Percentiles rank a stretch among this genome's conserved stretches.
Evolutionary conservation across 1,140 invertebrate species (phyloP).

Genomic region (Hycleus phaleratus): DNA sequence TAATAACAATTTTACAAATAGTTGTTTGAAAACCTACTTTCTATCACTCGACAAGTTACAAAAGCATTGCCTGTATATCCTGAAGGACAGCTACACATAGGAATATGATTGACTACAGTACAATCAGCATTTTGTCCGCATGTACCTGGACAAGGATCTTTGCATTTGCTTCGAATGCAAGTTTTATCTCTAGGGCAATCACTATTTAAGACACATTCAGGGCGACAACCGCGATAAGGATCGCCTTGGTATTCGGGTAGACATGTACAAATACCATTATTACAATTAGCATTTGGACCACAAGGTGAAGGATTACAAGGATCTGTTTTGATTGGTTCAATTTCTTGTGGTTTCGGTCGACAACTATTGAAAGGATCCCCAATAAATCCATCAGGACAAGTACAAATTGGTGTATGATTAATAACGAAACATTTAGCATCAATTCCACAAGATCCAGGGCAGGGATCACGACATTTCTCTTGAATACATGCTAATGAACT

Average conservation of each 20-base stretch:
- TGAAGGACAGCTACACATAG: slow-evolving; percentile 52
- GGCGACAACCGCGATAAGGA: slow-evolving; percentile 63
- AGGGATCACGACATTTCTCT: slow-evolving; percentile 62
- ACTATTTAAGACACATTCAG: slow-evolving; percentile 64
- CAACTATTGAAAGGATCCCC: slow-evolving; percentile 66
- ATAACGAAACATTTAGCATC: slow-evolving; percentile 54
- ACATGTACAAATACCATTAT: slow-evolving; percentile 66
- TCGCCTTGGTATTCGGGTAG: slow-evolving; percentile 67
- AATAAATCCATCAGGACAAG: slow-evolving; percentile 56
- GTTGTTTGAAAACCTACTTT: slow-evolving; percentile 41
- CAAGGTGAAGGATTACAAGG: slow-evolving; percentile 69
- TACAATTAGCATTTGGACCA: slow-evolving; percentile 67
- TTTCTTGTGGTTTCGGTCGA: slow-evolving; percentile 39
- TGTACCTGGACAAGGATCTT: slow-evolving; percentile 62
- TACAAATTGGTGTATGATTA: slow-evolving; percentile 58
- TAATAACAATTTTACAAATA: slow-evolving; percentile 6
- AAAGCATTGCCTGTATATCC: slow-evolving; percentile 60
- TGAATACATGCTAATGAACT: slow-evolving; percentile 55
- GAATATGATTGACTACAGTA: slow-evolving; percentile 55
- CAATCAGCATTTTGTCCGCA: slow-evolving; percentile 62
- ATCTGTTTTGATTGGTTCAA: slow-evolving; percentile 35
- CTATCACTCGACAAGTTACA: slow-evolving; percentile 48
- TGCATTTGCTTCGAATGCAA: slow-evolving; percentile 61
- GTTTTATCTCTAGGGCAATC: slow-evolving; percentile 59
- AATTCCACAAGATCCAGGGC: slow-evolving; percentile 63